phyloP scores from a whole-genome alignment of 2,888 invertebrate genomes.

The Tiphia femorata region DNA sequence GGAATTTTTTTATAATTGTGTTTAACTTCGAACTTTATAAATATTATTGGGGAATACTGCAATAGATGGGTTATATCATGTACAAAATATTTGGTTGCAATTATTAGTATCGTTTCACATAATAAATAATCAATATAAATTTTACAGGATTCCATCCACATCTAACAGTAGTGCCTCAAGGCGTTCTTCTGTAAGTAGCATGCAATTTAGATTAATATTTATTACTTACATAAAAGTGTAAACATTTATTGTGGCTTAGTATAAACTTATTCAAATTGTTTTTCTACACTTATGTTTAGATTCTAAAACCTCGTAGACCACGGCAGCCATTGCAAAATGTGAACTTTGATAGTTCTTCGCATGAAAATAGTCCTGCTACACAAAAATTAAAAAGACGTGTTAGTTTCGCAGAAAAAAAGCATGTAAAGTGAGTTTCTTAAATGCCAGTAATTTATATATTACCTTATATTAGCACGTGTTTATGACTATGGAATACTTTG shows the following conservation, averaged over 20 bases:
- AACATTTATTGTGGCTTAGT: no score
- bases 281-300: no score
- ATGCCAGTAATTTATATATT: background rate
- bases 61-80: background rate
- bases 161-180: conserved; percentile 39
- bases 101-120: background rate
- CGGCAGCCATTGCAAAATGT: conserved; percentile 51
- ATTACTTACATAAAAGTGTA: no score
- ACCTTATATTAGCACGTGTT: background rate
- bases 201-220: no score
- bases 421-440: conserved; percentile 54
- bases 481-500: background rate
- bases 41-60: background rate
- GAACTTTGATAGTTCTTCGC: conserved; percentile 39
- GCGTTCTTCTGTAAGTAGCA: conserved; percentile 55
- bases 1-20: background rate
- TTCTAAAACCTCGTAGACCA: conserved; percentile 56
- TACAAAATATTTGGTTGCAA: background rate
- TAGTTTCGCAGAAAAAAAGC: conserved; percentile 63
- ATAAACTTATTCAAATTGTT: no score
- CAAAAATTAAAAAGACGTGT: conserved; percentile 56
- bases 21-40: background rate
- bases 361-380: conserved; percentile 45
- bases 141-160: conserved; percentile 30
- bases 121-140: background rate